phyloP scores from a whole-genome alignment of 30 jellyfish, hydroid and myxozoan genomes.

The Aurelia sp. region DNA sequence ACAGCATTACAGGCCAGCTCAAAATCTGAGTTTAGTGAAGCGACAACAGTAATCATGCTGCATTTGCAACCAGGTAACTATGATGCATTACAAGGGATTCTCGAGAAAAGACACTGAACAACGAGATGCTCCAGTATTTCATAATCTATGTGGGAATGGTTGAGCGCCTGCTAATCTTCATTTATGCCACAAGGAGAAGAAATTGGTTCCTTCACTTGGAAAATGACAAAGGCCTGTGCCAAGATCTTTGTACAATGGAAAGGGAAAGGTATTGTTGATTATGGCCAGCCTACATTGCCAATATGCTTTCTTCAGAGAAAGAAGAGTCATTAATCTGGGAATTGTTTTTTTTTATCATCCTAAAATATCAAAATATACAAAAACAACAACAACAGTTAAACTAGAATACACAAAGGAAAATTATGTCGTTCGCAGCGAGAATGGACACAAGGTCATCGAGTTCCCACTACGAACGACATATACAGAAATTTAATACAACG shows the following conservation, averaged over 20 bases:
- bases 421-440: too few species aligned
- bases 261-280: conserved; percentile 27
- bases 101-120: background rate
- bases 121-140: conserved; percentile 17
- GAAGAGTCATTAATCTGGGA: conserved; percentile 35
- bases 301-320: conserved; percentile 25
- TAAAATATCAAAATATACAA: too few species aligned
- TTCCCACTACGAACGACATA: too few species aligned
- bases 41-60: background rate
- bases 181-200: conserved; percentile 38
- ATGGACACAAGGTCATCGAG: too few species aligned
- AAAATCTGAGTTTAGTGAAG: conserved; percentile 23
- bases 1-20: conserved; percentile 17
- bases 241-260: conserved; percentile 26
- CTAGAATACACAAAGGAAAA: too few species aligned
- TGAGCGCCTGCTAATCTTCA: conserved; percentile 12
- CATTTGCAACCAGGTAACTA: conserved; percentile 12
- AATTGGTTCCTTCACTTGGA: conserved; percentile 48
- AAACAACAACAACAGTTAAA: too few species aligned
- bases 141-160: conserved; percentile 30
- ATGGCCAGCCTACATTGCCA: conserved; percentile 45
- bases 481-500: too few species aligned
- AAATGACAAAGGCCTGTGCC: conserved; percentile 39
- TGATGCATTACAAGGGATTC: background rate
- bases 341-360: too few species aligned